These are phyloP conservation scores for Sphaerophoria rueppellii DNA, from an alignment of 2,888 invertebrate genomes.

Conservation along the genomic window DNA sequence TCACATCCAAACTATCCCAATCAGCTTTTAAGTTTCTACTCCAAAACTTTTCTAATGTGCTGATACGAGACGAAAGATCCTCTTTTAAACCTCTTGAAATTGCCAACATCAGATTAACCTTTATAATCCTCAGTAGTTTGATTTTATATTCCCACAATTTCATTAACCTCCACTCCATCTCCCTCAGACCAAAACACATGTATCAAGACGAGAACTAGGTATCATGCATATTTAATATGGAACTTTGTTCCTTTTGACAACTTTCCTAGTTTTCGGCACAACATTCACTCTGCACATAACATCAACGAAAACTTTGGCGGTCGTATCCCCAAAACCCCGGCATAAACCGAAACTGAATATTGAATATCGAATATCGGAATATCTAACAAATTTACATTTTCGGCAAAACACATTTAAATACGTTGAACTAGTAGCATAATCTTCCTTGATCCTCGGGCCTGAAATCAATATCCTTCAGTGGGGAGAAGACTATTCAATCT, in stretches of 20 bases:
- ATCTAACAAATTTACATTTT: neutral
- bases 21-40: too few species aligned
- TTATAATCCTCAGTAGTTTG: too few species aligned
- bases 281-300: neutral
- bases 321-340: conserved; percentile 2
- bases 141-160: too few species aligned
- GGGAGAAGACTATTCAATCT: neutral
- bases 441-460: neutral
- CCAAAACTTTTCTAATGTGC: too few species aligned
- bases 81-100: too few species aligned
- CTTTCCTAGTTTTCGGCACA: neutral
- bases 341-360: conserved; percentile 38
- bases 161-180: too few species aligned
- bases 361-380: conserved; percentile 38
- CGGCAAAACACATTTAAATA: conserved; percentile 11
- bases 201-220: neutral
- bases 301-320: conserved; percentile 13
- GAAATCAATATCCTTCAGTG: conserved; percentile 31
- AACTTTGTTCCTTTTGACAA: conserved; percentile 48
- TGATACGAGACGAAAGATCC: too few species aligned
- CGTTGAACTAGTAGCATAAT: conserved; percentile 6
- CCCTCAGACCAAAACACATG: neutral
- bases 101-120: too few species aligned
- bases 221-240: conserved; percentile 28
- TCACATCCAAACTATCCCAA: too few species aligned